Conservation (phyloP, 2,113 vertebrate species). For the Prochilodus magdalenae region DNA sequence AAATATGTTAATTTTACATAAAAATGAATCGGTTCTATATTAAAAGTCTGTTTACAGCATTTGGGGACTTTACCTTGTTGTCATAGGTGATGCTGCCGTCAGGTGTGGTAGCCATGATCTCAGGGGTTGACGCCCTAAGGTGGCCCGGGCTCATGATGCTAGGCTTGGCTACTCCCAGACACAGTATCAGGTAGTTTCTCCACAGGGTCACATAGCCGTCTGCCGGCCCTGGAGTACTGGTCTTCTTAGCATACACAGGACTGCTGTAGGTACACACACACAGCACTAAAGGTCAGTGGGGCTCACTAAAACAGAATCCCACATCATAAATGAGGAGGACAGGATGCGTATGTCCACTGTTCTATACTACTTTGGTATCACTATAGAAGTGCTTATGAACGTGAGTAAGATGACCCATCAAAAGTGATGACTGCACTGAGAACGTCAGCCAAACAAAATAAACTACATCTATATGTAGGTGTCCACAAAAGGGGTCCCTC, state of each 20-base stretch:
- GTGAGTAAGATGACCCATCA: background rate
- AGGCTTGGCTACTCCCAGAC: conserved; percentile 95
- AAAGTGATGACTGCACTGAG: background rate
- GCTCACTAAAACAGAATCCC: background rate
- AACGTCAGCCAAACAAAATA: background rate
- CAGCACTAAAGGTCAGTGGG: background rate
- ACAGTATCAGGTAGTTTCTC: conserved; percentile 98
- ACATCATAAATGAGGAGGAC: background rate
- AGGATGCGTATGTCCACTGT: background rate
- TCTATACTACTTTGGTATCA: background rate
- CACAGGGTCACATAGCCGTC: conserved; percentile 95
- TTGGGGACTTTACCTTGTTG: conserved; percentile 84
- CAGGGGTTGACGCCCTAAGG: conserved; percentile 92
- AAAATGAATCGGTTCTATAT: too few species aligned
- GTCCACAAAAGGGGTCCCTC: background rate
- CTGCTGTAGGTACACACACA: conserved; percentile 77
- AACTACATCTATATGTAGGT: background rate
- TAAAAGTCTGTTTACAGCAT: background rate
- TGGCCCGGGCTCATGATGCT: conserved; percentile 99
- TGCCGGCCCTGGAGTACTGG: conserved; percentile 85
- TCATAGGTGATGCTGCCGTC: conserved; percentile 95
- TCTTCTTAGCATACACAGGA: conserved; percentile 97
- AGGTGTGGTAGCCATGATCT: conserved; percentile 95
- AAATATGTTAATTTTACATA: too few species aligned
- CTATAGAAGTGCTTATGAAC: background rate